Evolutionary conservation across 2,888 invertebrate species (phyloP), one percentile per base, ranked within the genome.

Genomic region (Drosophila percnosoma): DNA sequence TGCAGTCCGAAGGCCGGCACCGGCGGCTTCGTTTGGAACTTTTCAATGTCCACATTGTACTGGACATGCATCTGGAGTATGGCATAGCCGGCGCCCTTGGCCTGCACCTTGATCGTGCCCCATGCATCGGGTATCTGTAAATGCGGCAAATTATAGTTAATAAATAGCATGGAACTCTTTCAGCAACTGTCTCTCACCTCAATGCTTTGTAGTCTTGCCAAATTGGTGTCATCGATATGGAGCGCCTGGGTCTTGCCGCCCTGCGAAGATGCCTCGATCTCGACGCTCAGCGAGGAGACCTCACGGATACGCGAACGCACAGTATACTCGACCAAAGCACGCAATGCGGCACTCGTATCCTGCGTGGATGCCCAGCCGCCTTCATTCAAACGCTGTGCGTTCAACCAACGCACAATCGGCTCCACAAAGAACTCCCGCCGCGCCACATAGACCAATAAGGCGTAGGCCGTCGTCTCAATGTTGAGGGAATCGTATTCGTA

Each of bases 51-150:
- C 59, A 98, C 97, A 93, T 98, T 98, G 94, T 98, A 98, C 92
- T 97, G 97, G 33, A 97, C 97, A 40, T 97, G 96, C 96, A 99
- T 96, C 94, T 99, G 98, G 80, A 99, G 94, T 87, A 99, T 96
- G 5, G 98, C 98, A 93, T 97, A 97, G n/a, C 99, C 99, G 4
- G 97, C 97, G 77, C 99, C 99, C 91, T 96, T 96, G 0, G 97
- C 98, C 83, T 97, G 96, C 53, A 98, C 97, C 93, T 97, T 97
- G 42, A 99, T 97, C 1, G 97, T 98, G 88, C 99, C 99, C 97
- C 97, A 99, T 53, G 98, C 98, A 89, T 96, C 95, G 0, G 98
- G 97, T 92, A 98, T 97, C 96, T 97, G 34, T 4, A 40, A 29
- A 8, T 11, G 1, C 38, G 2, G 36, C 13, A 57, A 36, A 42